These are phyloP conservation scores for Tipula unca DNA, from an alignment of 2,888 invertebrate genomes.

Conservation along the genomic window DNA sequence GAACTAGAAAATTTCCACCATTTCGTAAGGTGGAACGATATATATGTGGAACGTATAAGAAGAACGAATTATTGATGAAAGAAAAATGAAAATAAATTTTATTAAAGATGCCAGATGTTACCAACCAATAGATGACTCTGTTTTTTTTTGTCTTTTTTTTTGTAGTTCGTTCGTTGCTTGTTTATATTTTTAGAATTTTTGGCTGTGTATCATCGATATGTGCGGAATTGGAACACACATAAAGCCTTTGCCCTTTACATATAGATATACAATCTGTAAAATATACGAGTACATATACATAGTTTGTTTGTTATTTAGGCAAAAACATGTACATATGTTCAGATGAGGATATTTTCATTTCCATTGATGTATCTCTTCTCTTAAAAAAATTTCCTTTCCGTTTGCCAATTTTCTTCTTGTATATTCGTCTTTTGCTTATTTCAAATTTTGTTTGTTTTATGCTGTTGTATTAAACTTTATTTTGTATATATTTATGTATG, in stretches of 20 bases:
- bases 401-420: neutral
- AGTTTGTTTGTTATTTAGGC: neutral
- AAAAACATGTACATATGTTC: neutral
- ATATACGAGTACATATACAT: neutral
- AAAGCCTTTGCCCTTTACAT: neutral
- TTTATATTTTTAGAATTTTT: neutral
- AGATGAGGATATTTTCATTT: neutral
- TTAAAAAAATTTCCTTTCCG: neutral
- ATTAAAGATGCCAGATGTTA: neutral
- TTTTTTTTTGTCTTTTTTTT: neutral
- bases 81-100: neutral
- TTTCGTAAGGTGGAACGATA: neutral
- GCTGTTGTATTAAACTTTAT: neutral
- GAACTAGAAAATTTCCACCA: neutral
- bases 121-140: neutral
- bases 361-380: neutral
- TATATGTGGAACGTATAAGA: neutral
- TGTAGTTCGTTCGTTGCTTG: neutral
- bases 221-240: neutral
- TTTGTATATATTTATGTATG: neutral
- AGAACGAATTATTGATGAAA: neutral
- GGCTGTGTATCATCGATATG: neutral
- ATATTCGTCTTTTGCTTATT: neutral
- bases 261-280: neutral
- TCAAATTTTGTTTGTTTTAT: neutral